These are phyloP conservation scores for Halichoerus grypus DNA, from an alignment of 2,113 vertebrate genomes.

Conservation along the genomic window DNA sequence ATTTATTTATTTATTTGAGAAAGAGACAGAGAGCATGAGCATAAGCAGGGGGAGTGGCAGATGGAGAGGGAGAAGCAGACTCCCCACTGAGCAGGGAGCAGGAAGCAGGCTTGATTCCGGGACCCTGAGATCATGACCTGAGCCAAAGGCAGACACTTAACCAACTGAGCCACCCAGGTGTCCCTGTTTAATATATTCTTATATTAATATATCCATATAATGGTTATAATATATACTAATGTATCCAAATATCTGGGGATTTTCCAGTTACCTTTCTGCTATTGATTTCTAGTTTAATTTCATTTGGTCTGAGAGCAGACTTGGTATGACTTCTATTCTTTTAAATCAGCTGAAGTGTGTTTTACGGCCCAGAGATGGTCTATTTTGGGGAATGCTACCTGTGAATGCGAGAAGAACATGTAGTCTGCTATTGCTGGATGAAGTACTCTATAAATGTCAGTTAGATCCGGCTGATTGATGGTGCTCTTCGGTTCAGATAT, in stretches of 20 bases:
- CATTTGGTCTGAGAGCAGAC: neutral
- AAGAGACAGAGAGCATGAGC: too few species aligned
- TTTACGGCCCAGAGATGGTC: neutral
- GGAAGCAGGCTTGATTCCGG: neutral
- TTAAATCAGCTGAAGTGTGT: neutral
- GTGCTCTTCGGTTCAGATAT: neutral
- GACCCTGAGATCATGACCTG: neutral
- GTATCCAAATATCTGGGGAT: neutral
- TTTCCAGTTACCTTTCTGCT: neutral
- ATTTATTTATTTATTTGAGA: too few species aligned
- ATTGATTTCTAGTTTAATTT: constrained; percentile 9
- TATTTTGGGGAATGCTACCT: neutral
- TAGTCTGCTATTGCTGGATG: neutral
- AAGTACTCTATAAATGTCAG: neutral
- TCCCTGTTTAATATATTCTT: neutral
- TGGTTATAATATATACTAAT: neutral
- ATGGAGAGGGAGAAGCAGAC: neutral
- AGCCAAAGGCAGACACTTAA: neutral
- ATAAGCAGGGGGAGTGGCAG: neutral
- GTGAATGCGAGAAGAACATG: neutral
- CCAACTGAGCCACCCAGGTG: neutral
- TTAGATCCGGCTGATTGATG: neutral
- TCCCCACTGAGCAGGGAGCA: neutral
- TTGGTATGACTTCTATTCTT: neutral
- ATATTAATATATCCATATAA: neutral